A percentile compares a stretch with the other conserved stretches of the same genome.
These are phyloP conservation scores for Epsilonema sp. DNA, from an alignment of 2,888 invertebrate species.

Conservation along the genomic window DNA sequence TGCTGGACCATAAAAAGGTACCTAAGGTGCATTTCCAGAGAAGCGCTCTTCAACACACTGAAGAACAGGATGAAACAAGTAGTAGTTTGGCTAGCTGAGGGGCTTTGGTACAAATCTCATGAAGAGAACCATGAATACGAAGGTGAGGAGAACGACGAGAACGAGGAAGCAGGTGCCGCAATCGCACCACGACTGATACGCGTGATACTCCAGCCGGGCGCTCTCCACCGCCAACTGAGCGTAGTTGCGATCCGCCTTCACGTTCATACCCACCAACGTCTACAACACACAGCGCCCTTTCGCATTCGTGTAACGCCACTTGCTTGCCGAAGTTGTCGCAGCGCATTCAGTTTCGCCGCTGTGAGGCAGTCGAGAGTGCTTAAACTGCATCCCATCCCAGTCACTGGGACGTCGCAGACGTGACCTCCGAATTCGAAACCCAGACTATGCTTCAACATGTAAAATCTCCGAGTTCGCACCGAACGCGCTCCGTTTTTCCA, in stretches of 20 bases:
- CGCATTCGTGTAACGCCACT: background rate
- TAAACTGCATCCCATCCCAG: too few species aligned
- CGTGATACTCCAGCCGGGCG: constrained; percentile 59
- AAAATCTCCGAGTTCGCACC: too few species aligned
- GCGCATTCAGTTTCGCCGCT: background rate
- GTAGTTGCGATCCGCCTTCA: constrained; percentile 57
- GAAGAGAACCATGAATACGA: constrained; percentile 76
- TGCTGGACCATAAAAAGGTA: too few species aligned
- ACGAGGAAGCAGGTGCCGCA: constrained; percentile 89
- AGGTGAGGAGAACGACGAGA: constrained; percentile 57
- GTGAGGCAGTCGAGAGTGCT: background rate
- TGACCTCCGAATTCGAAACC: too few species aligned
- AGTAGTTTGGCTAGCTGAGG: too few species aligned
- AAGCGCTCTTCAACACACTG: too few species aligned
- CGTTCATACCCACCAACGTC: constrained; percentile 53
- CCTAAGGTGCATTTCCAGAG: too few species aligned
- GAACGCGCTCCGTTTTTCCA: too few species aligned
- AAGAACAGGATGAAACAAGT: too few species aligned
- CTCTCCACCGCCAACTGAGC: constrained; percentile 56
- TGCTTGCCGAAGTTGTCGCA: background rate
- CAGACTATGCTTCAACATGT: too few species aligned
- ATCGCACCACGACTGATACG: constrained; percentile 56
- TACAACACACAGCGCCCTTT: constrained; percentile 26
- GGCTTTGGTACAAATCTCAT: constrained; percentile 61
- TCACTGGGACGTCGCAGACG: too few species aligned